Conservation (phyloP, 2,113 vertebrate species). For the Colaptes auratus region DNA sequence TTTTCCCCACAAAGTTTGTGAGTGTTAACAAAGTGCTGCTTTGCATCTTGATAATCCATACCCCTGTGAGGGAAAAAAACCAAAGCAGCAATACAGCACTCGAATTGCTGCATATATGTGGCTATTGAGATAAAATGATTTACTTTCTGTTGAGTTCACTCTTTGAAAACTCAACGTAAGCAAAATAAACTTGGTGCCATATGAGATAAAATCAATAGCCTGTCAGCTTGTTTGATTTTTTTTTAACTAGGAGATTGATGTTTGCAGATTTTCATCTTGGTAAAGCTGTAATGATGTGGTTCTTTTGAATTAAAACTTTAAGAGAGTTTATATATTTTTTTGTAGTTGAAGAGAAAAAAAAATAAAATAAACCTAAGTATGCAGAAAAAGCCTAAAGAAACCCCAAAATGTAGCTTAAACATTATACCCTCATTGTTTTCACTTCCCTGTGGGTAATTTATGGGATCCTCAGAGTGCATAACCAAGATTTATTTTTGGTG, state of each 20-base stretch:
- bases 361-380: neutral
- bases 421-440: neutral
- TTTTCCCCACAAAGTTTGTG: neutral
- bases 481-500: neutral
- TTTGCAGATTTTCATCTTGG: neutral
- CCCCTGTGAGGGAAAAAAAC: neutral
- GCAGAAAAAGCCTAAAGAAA: neutral
- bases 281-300: neutral
- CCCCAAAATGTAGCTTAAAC: neutral
- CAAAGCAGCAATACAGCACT: neutral
- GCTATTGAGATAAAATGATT: neutral
- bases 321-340: neutral
- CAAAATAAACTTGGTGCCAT: neutral
- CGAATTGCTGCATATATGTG: neutral
- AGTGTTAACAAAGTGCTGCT: neutral
- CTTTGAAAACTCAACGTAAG: neutral
- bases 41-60: neutral
- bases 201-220: neutral
- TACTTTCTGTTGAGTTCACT: neutral
- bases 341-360: neutral
- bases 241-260: neutral
- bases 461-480: neutral
- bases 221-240: neutral
- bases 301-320: neutral
- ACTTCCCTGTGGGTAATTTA: neutral